Evolutionary conservation across 2,797 vertebrate genomes (phyloP).

Genomic region (Enteromius argenteus): DNA sequence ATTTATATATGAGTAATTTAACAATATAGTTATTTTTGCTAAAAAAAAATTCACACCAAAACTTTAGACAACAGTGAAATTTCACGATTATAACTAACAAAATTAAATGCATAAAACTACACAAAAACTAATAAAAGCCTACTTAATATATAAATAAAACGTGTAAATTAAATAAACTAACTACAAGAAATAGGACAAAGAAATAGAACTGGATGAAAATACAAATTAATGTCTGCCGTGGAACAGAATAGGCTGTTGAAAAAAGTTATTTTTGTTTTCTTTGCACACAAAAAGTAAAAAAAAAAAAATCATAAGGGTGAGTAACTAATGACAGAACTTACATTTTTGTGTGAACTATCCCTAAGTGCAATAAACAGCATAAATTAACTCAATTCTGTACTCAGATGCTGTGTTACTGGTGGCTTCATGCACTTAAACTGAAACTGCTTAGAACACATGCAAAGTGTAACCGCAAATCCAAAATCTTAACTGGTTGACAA

Average conservation of each 20-base stretch:
- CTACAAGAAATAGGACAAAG: not conserved
- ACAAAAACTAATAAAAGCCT: not conserved
- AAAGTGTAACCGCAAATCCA: not conserved
- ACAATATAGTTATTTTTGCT: not conserved
- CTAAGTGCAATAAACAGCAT: no score
- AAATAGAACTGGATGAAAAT: not conserved
- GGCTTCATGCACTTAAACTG: no score
- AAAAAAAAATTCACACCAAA: not conserved
- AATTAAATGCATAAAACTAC: no score
- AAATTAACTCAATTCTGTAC: no score
- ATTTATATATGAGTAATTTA: not conserved
- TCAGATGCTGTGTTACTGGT: no score
- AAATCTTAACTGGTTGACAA: not conserved
- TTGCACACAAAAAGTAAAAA: no score
- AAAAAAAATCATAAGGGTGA: no score
- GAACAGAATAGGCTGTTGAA: no score
- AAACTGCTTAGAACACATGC: no score
- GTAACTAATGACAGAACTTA: no score
- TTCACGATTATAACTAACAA: not conserved
- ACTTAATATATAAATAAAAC: not conserved
- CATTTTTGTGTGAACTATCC: no score
- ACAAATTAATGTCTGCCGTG: not conserved
- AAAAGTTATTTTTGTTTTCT: no score
- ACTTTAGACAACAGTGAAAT: not conserved
- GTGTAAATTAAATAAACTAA: not conserved